Conservation (phyloP, 2,113 vertebrate genomes). For the Tamias sibiricus region DNA sequence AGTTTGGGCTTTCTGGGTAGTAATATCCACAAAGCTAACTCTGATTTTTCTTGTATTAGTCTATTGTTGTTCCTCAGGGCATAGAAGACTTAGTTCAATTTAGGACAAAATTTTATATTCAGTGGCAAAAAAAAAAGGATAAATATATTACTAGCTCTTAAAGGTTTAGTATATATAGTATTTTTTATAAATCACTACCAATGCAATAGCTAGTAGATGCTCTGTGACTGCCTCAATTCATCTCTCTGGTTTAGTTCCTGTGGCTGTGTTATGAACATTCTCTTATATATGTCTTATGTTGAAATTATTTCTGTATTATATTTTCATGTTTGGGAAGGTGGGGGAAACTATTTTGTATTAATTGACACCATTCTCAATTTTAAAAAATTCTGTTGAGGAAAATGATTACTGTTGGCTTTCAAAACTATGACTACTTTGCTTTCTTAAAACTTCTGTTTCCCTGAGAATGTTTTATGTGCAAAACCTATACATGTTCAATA, state of each 20-base stretch:
- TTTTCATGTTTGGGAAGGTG: neutral
- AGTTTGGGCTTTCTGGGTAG: slow-evolving; percentile 69
- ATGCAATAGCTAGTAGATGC: slow-evolving; percentile 59
- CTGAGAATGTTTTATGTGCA: neutral
- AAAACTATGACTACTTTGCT: slow-evolving; percentile 23
- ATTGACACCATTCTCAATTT: slow-evolving; percentile 37
- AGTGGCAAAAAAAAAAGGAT: slow-evolving; percentile 71
- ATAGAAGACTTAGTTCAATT: slow-evolving; percentile 81
- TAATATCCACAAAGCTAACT: slow-evolving; percentile 57
- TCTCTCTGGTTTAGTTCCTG: neutral
- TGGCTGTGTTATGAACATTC: neutral
- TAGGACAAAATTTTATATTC: slow-evolving; percentile 84
- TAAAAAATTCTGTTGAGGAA: neutral
- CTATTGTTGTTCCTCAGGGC: slow-evolving; percentile 87
- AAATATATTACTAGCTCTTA: slow-evolving; percentile 70
- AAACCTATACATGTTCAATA: neutral
- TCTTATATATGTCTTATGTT: slow-evolving; percentile 34
- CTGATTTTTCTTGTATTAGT: slow-evolving; percentile 73
- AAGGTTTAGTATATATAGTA: slow-evolving; percentile 62
- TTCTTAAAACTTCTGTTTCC: slow-evolving; percentile 15
- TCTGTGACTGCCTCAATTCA: slow-evolving; percentile 15
- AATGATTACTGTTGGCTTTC: slow-evolving; percentile 46
- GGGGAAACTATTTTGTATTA: slow-evolving; percentile 34
- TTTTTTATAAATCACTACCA: slow-evolving; percentile 77
- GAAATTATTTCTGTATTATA: neutral